Base-by-base conservation (phyloP, 2,888 invertebrate species). In the Furcula furcula region DNA sequence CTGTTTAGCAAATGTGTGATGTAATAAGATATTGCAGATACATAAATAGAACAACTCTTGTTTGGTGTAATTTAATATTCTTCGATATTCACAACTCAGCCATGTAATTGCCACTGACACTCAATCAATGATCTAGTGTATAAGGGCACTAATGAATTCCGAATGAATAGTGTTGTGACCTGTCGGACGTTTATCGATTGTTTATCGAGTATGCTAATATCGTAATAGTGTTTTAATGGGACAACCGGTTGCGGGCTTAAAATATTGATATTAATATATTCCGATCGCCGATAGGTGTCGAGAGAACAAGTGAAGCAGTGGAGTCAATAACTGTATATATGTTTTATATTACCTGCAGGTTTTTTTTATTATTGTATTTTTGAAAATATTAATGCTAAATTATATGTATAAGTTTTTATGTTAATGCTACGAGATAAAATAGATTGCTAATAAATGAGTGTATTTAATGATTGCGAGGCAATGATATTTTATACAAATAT, bases 191-290 rank as follows among this genome's bases (percentile, higher is more conserved):
- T 77, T 76, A 77, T 76, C 65, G 75, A 78, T 72, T 70, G 74
- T 80, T 78, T 74, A 77, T 80, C 74, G 71, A 75, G 68, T 78
- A 84, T 84, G 80, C 72, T 75, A 84, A 84, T 83, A 65, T 62
- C 48, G 65, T 82, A 81, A 84, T 79, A 79, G 79, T 65, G 58
- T 75, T 81, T 78, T 84, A 83, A 83, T 81, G 76, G 80, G 69
- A 60, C 68, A 65, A 74, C 70, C 68, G 71, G 75, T 74, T 66
- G 62, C 44, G 55, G 59, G 65, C 59, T 76, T 68, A 65, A n/a
- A 68, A 75, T 74, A 74, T 71, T 69, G 56, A 65, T 65, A 71
- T 72, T 69, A 67, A 71, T 71, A 55, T 65, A 65, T 65, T 64
- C 55, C 39, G 29, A 66, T 65, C 62, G 62, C 63, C 46, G 42